Evolutionary conservation across 2,113 vertebrate genomes (phyloP).

Genomic region (Ceyx melanurus): DNA sequence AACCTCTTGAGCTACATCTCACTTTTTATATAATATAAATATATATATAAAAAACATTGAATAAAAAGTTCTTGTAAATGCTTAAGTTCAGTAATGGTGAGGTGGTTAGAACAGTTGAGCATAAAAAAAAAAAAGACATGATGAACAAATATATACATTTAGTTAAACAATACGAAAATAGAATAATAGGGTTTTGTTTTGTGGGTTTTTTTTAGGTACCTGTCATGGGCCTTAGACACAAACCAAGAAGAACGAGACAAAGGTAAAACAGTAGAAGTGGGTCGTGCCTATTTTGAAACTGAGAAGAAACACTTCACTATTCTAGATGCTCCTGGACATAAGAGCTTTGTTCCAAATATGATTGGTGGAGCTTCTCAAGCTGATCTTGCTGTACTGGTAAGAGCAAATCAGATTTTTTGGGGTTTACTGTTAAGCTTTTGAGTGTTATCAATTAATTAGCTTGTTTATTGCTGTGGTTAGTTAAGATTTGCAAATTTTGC

Average conservation of each 20-base stretch:
- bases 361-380: constrained; percentile 98
- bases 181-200: neutral
- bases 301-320: constrained; percentile 99
- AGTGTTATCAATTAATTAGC: neutral
- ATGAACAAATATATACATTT: neutral
- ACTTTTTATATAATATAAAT: too few species aligned
- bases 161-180: neutral
- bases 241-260: constrained; percentile 99
- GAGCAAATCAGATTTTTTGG: constrained; percentile 14
- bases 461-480: neutral
- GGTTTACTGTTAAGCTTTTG: neutral
- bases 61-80: neutral
- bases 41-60: neutral
- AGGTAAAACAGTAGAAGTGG: constrained; percentile 98
- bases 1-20: neutral
- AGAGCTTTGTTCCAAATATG: constrained; percentile 99
- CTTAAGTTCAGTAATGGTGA: neutral
- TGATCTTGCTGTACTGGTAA: constrained; percentile 96
- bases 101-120: neutral
- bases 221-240: constrained; percentile 98
- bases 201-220: constrained; percentile 83
- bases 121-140: neutral
- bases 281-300: constrained; percentile 97
- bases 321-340: constrained; percentile 97
- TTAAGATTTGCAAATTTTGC: neutral